Base-by-base conservation (phyloP, 2,888 invertebrate genomes). In the Thymelicus sylvestris region DNA sequence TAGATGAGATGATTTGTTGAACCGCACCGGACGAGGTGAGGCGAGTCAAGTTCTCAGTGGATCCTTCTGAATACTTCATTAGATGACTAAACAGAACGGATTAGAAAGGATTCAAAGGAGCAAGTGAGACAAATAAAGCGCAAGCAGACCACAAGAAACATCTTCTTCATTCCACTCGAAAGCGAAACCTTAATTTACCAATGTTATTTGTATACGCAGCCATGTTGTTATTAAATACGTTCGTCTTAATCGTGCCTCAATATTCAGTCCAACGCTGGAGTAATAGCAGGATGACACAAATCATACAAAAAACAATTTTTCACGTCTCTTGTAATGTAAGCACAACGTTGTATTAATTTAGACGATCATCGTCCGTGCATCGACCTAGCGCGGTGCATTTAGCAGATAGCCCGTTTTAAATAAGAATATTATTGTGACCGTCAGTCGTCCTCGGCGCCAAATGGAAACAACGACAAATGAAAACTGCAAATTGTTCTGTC, bases 41-140 rank as follows among this genome's bases (percentile, higher is more conserved):
- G 79, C 79, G 79, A 79, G 74, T 60, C 76, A 73, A 77, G 78
- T 78, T 76, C 80, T 77, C 76, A 73, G 70, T 71, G 80, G 73
- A 74, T 81, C 80, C 79, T 81, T 77, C 79, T 90, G 88, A 91
- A 92, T 91, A 89, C 90, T 91, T 92, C 90, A 92, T 92, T 89
- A 92, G 89, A 86, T 92, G 92, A 92, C 89, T 89, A 77, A 82
- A 85, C 90, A 81, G 77, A 85, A 86, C 79, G 80, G 80, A 79
- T 86, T 86, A 88, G 87, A 86, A 86, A 83, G 77, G 80, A 76
- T 77, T 75, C 78, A 78, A 79, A 82, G 81, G 80, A 82, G 80
- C 79, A 69, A 60, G 72, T 44, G 76, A 73, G 72, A 78, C 86
- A 83, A 86, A 87, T 80, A 80, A 83, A 84, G 82, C 82, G 80